Percentiles rank a stretch among this genome's conserved stretches.
phyloP scores from a whole-genome alignment of 2,888 invertebrate genomes.

The Patella ulyssiponensis region DNA sequence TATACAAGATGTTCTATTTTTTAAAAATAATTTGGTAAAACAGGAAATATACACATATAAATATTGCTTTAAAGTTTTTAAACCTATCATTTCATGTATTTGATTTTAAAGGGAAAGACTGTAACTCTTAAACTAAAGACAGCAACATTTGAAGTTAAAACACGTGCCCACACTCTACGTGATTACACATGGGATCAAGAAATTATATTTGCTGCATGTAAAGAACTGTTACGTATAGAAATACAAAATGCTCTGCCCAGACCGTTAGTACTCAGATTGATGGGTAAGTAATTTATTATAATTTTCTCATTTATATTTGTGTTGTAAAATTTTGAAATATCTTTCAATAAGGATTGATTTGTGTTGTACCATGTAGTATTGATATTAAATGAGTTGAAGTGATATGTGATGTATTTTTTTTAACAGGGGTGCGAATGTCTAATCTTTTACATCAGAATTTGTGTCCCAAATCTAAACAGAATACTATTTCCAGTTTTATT shows the following conservation, averaged over 20 bases:
- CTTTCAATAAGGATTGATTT: no score
- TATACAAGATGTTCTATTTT: no score
- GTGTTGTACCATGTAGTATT: background rate
- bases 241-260: slow-evolving; percentile 58
- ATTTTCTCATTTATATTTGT: background rate
- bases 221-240: slow-evolving; percentile 68
- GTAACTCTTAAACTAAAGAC: slow-evolving; percentile 74
- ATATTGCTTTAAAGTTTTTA: no score
- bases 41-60: no score
- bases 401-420: no score
- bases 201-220: slow-evolving; percentile 67
- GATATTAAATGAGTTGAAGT: background rate
- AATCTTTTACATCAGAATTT: slow-evolving; percentile 43
- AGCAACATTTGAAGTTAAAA: slow-evolving; percentile 72
- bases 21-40: no score
- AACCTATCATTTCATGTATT: no score
- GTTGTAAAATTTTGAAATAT: no score
- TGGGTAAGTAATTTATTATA: slow-evolving; percentile 55
- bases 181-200: slow-evolving; percentile 66
- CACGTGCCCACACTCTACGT: slow-evolving; percentile 69
- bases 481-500: slow-evolving; percentile 53
- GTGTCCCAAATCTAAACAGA: slow-evolving; percentile 48
- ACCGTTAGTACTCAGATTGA: slow-evolving; percentile 64
- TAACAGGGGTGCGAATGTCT: slow-evolving; percentile 58
- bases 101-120: slow-evolving; percentile 70